phyloP scores from a whole-genome alignment of 2,888 invertebrate species.

The Dichetophora obliterata region DNA sequence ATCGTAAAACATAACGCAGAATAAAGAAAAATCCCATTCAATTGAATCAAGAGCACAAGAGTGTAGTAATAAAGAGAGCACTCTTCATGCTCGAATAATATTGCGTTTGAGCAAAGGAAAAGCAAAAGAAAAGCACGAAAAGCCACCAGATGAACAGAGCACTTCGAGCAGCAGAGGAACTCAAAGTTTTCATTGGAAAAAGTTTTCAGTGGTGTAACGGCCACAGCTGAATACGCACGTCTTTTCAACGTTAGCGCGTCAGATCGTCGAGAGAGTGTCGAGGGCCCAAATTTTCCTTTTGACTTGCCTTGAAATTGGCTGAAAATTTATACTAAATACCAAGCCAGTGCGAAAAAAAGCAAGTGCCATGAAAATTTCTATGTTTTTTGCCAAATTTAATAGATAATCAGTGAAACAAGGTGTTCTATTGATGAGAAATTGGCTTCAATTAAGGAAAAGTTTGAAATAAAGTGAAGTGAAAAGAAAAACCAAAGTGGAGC shows the following conservation, averaged over 20 bases:
- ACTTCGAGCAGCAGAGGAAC: not conserved
- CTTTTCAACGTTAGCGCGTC: conserved; percentile 49
- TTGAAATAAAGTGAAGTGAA: not conserved
- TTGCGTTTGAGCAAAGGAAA: not conserved
- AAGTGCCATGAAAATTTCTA: conserved; percentile 30
- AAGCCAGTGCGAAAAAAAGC: conserved; percentile 39
- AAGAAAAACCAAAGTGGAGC: not conserved
- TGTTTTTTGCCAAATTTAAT: conserved; percentile 8
- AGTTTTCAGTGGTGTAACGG: conserved; percentile 64
- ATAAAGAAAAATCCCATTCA: conserved; percentile 6
- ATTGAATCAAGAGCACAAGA: not conserved
- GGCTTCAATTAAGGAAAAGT: not conserved
- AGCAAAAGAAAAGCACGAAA: not conserved
- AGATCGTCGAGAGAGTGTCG: conserved; percentile 45
- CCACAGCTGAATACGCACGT: conserved; percentile 66
- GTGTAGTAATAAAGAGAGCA: not conserved
- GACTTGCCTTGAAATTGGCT: conserved; percentile 54
- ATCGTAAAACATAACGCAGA: not conserved
- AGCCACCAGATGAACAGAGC: not conserved
- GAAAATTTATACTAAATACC: conserved; percentile 51
- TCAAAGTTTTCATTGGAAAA: conserved; percentile 58
- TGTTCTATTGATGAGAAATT: conserved; percentile 2
- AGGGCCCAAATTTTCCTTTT: conserved; percentile 43
- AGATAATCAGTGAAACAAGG: conserved; percentile 18
- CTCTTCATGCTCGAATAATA: not conserved